Evolutionary conservation across 2,113 vertebrate species (phyloP).

Genomic region (Oreotrochilus melanogaster): DNA sequence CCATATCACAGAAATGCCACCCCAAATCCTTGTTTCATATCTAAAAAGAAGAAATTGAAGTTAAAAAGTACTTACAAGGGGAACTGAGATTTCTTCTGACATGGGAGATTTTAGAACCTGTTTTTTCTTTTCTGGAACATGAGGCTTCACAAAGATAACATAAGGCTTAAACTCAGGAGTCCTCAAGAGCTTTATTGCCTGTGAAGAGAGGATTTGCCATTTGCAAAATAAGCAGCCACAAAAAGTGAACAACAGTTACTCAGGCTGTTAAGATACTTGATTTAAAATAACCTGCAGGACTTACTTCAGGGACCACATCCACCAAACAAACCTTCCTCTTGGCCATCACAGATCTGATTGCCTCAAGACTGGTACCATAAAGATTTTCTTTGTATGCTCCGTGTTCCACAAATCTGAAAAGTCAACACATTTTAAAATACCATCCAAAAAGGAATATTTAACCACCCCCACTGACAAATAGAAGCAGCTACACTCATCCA

Average conservation of each 20-base stretch:
- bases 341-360: slow-evolving; percentile 86
- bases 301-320: slow-evolving; percentile 93
- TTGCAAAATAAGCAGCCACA: not conserved
- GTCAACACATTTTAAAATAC: not conserved
- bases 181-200: slow-evolving; percentile 89
- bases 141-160: slow-evolving; percentile 88
- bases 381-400: slow-evolving; percentile 94
- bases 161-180: slow-evolving; percentile 91
- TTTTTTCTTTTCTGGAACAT: slow-evolving; percentile 77
- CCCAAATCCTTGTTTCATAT: not conserved
- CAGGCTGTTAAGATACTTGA: not conserved
- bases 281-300: slow-evolving; percentile 53
- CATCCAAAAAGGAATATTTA: not conserved
- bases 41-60: not conserved
- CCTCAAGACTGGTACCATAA: slow-evolving; percentile 92
- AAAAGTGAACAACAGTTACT: not conserved
- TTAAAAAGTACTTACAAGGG: slow-evolving; percentile 65
- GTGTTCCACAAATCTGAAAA: slow-evolving; percentile 89
- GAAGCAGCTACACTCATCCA: not conserved
- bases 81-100: slow-evolving; percentile 78
- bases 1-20: not conserved
- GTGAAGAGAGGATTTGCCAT: not conserved
- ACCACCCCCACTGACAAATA: not conserved
- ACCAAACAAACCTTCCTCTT: slow-evolving; percentile 92
- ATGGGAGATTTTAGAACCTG: slow-evolving; percentile 77